Conservation (phyloP, 2,888 invertebrate species). For the Amiota mariae region DNA sequence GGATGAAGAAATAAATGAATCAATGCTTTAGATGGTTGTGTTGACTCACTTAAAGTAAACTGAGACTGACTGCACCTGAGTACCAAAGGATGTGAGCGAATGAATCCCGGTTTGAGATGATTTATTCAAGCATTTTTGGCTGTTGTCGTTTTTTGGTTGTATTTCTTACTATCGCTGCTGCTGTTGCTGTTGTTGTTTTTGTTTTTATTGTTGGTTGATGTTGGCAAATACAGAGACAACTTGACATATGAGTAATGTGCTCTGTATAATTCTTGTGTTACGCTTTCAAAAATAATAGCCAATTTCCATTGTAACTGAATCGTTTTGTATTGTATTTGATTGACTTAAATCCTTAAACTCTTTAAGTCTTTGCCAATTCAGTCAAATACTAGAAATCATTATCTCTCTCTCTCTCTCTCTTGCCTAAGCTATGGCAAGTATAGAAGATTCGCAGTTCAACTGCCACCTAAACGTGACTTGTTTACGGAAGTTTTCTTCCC, state of each 20-base stretch:
- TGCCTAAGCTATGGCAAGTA: no score
- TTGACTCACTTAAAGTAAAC: not conserved
- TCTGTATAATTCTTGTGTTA: no score
- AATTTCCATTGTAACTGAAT: no score
- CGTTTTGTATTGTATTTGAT: no score
- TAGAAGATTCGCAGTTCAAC: constrained; percentile 34
- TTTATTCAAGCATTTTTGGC: constrained; percentile 14
- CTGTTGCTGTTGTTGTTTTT: not conserved
- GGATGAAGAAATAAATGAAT: constrained; percentile 21
- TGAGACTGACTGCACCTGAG: constrained; percentile 29
- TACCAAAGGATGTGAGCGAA: not conserved
- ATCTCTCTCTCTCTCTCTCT: no score
- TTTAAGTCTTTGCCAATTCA: no score
- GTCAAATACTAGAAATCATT: no score
- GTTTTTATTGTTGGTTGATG: not conserved
- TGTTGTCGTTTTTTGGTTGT: not conserved
- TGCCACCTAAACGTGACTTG: constrained; percentile 37
- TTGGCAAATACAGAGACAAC: not conserved
- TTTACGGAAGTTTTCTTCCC: constrained; percentile 11
- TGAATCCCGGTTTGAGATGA: constrained; percentile 10
- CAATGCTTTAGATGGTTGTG: not conserved
- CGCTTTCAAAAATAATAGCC: no score
- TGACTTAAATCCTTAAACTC: no score
- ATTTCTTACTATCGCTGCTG: not conserved
- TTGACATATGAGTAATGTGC: constrained; percentile 18